phyloP scores from a whole-genome alignment of 1,140 invertebrate species.

The Telenomus remus region DNA sequence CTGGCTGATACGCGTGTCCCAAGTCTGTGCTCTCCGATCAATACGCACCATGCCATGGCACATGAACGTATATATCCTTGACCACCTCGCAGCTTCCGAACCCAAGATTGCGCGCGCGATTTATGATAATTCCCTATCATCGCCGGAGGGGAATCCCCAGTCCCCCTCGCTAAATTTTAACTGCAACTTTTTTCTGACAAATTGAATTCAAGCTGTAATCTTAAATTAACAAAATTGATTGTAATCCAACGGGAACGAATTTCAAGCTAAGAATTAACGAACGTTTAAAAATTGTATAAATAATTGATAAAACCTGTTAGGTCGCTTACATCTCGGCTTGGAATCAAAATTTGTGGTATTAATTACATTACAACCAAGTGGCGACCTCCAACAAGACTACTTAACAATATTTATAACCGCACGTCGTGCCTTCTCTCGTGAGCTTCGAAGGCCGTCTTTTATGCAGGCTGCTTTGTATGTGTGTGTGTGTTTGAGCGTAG shows the following conservation, averaged over 20 bases:
- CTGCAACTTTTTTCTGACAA: too few relatives aligned
- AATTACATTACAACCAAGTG: constrained; percentile 51
- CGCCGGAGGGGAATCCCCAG: neutral
- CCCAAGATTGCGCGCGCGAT: constrained; percentile 47
- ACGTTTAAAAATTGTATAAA: too few relatives aligned
- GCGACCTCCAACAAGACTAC: constrained; percentile 59
- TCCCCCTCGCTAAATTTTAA: too few relatives aligned
- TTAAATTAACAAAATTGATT: too few relatives aligned
- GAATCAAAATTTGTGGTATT: constrained; percentile 24
- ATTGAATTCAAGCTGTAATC: too few relatives aligned
- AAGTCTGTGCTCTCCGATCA: constrained; percentile 65
- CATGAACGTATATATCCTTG: constrained; percentile 65
- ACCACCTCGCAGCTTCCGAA: constrained; percentile 67
- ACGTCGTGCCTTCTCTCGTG: constrained; percentile 50
- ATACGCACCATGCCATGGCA: constrained; percentile 63
- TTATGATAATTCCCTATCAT: constrained; percentile 59
- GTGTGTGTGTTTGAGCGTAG: constrained; percentile 23
- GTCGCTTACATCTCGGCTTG: neutral
- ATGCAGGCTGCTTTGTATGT: constrained; percentile 30
- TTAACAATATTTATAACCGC: constrained; percentile 68
- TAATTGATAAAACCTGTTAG: neutral
- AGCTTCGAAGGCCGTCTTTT: constrained; percentile 55
- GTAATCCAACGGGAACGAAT: too few relatives aligned
- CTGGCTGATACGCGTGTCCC: constrained; percentile 51
- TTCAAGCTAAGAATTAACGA: too few relatives aligned